Conservation (phyloP, 2,797 vertebrate species). For the Trichosurus vulpecula region DNA sequence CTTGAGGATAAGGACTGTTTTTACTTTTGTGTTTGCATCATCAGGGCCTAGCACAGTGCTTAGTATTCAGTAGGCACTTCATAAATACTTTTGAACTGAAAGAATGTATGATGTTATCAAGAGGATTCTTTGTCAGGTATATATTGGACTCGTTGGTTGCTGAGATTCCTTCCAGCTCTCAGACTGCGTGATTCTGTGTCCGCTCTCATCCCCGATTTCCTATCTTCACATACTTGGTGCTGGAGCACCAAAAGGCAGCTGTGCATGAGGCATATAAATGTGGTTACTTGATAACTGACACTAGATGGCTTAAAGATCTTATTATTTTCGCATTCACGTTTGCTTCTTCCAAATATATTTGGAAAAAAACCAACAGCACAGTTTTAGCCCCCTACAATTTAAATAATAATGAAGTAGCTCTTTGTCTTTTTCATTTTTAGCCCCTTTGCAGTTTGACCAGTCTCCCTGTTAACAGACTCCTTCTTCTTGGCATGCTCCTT, state of each 20-base stretch:
- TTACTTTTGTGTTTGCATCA: neutral
- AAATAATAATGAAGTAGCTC: conserved; percentile 57
- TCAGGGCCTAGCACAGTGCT: too few relatives aligned
- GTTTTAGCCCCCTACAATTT: conserved; percentile 12
- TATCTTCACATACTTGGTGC: neutral
- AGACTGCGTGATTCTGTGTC: neutral
- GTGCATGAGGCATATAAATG: conserved; percentile 24
- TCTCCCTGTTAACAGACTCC: neutral
- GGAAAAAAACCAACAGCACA: conserved; percentile 46
- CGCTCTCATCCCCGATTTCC: neutral
- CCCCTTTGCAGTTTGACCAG: neutral
- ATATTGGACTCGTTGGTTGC: neutral
- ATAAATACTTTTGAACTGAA: neutral
- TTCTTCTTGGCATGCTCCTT: neutral
- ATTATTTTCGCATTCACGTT: conserved; percentile 49
- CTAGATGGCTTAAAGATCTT: conserved; percentile 47
- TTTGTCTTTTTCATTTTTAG: conserved; percentile 45
- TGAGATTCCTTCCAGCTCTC: too few relatives aligned
- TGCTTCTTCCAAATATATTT: conserved; percentile 56
- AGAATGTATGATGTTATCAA: neutral
- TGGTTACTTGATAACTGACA: conserved; percentile 43
- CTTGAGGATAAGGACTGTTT: neutral
- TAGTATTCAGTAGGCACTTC: neutral
- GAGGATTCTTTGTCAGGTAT: neutral
- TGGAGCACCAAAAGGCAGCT: conserved; percentile 37